These are phyloP conservation scores for Hycleus cichorii DNA, from an alignment of 1,140 invertebrate species.

Conservation along the genomic window DNA sequence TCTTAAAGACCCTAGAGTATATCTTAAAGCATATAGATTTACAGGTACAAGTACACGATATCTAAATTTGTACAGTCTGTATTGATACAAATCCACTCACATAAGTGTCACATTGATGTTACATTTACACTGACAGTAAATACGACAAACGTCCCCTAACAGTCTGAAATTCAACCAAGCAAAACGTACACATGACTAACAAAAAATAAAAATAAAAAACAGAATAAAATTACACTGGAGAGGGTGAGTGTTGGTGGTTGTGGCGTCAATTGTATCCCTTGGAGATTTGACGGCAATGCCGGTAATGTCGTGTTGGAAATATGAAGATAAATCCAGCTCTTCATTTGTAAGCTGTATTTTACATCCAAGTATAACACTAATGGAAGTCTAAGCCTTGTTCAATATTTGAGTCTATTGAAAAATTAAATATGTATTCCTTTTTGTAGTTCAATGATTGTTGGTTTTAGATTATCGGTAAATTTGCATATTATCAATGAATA, in stretches of 20 bases:
- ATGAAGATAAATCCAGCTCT: constrained; percentile 13
- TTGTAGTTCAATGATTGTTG: neutral
- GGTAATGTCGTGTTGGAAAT: constrained; percentile 10
- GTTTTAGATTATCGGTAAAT: neutral
- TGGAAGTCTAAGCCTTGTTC: constrained; percentile 6
- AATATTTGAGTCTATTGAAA: constrained; percentile 7
- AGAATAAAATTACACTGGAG: constrained; percentile 7
- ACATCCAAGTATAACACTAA: constrained; percentile 6
- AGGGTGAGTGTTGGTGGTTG: neutral
- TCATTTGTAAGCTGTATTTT: constrained; percentile 11
- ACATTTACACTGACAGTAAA: constrained; percentile 1
- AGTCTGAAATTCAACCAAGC: neutral
- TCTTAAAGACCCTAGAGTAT: too few species aligned
- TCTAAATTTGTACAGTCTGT: too few species aligned
- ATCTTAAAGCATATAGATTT: too few species aligned
- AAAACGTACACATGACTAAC: neutral
- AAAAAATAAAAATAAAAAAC: neutral
- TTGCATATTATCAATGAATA: too few species aligned
- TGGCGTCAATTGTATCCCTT: neutral
- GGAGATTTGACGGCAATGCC: neutral
- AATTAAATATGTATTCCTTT: constrained; percentile 10
- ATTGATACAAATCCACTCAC: neutral
- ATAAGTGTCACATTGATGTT: constrained; percentile 1
- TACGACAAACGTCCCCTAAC: neutral
- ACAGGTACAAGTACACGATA: too few species aligned